Conservation (phyloP, 2,888 invertebrate species). For the Nymphalis urticae region DNA sequence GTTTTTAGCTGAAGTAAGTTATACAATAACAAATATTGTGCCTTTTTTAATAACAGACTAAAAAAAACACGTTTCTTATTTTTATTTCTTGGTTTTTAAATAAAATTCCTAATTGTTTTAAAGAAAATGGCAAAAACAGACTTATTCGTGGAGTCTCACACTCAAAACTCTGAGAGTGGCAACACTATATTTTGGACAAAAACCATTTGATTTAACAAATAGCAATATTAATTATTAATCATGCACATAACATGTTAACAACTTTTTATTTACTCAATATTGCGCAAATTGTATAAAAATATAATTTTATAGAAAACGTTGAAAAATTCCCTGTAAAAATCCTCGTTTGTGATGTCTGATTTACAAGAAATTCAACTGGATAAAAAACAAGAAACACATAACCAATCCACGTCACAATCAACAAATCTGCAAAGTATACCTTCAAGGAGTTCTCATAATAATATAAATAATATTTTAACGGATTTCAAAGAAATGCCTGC, state of each 20-base stretch:
- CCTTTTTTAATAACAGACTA: too few relatives aligned
- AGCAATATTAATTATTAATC: background rate
- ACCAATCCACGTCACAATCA: slow-evolving; percentile 36
- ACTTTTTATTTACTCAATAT: slow-evolving; percentile 4
- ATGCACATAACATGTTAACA: slow-evolving; percentile 1
- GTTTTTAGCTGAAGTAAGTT: too few relatives aligned
- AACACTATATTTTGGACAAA: too few relatives aligned
- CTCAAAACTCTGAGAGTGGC: too few relatives aligned
- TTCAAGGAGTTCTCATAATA: slow-evolving; percentile 9
- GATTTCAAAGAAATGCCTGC: background rate
- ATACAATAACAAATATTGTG: too few relatives aligned
- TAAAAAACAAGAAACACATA: slow-evolving; percentile 28
- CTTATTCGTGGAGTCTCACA: too few relatives aligned
- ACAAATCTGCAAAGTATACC: slow-evolving; percentile 15
- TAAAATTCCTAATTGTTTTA: too few relatives aligned
- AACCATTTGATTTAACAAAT: too few relatives aligned
- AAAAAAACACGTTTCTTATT: too few relatives aligned
- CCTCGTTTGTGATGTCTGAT: slow-evolving; percentile 2
- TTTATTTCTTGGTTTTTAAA: too few relatives aligned
- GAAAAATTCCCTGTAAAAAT: slow-evolving; percentile 19
- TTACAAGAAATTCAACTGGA: slow-evolving; percentile 2
- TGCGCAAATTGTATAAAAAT: slow-evolving; percentile 1
- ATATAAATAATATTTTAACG: background rate
- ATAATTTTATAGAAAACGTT: background rate
- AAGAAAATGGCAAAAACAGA: too few relatives aligned